Evolutionary conservation across 2,797 vertebrate genomes (phyloP).

Genomic region (Peromyscus nudipes): DNA sequence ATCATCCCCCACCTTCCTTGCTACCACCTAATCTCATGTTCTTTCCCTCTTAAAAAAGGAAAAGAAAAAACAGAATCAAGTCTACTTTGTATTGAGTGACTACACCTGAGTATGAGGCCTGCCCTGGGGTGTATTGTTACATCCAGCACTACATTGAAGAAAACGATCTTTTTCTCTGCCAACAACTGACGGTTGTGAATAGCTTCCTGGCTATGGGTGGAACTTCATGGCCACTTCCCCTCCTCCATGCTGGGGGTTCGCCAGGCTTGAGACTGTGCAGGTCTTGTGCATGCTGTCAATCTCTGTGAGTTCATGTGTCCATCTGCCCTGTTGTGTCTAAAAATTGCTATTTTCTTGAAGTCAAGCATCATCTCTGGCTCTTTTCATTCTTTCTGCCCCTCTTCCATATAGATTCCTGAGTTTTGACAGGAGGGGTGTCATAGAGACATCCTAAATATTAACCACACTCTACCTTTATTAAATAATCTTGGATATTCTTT

Average conservation of each 20-base stretch:
- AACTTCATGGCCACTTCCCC: not conserved
- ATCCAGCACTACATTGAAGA: not conserved
- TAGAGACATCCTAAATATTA: not conserved
- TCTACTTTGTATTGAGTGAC: not conserved
- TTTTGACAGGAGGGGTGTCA: not conserved
- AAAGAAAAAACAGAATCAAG: not conserved
- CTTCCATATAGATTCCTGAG: not conserved
- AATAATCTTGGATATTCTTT: not conserved
- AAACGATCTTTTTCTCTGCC: not conserved
- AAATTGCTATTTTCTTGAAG: not conserved
- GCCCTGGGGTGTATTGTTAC: not conserved
- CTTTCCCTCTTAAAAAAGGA: not conserved
- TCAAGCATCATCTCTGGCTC: not conserved
- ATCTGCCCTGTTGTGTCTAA: not conserved
- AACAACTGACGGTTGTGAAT: not conserved
- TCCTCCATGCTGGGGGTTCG: not conserved
- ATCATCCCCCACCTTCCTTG: not conserved
- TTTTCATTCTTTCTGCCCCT: not conserved
- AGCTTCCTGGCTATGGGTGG: not conserved
- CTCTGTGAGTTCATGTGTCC: not conserved
- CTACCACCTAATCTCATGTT: not conserved
- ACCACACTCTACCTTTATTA: constrained; percentile 42
- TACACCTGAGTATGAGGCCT: not conserved
- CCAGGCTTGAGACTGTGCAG: not conserved
- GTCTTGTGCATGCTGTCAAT: not conserved